Percentiles rank a stretch among this genome's conserved stretches.
Conservation (phyloP, 2,113 vertebrate genomes). For the Chaenogobius annularis region DNA sequence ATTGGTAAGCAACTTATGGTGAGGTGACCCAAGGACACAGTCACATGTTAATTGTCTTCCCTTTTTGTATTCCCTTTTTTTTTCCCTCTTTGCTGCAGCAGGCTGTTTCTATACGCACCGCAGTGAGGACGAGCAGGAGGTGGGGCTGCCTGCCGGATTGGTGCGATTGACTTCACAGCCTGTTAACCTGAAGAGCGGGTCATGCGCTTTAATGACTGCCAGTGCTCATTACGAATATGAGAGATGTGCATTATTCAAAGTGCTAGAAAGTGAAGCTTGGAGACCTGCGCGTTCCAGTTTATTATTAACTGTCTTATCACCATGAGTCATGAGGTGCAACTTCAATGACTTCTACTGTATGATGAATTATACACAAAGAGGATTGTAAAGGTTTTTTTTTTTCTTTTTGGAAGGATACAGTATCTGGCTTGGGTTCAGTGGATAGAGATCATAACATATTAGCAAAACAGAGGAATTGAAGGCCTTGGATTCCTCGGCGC, state of each 20-base stretch:
- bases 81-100: conserved; percentile 30
- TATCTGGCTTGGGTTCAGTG: not conserved
- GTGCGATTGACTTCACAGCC: conserved; percentile 35
- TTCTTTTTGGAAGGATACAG: not conserved
- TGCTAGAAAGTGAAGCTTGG: not conserved
- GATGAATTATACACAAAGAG: not conserved
- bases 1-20: conserved; percentile 21
- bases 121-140: conserved; percentile 33
- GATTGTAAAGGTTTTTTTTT: not conserved
- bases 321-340: conserved; percentile 11
- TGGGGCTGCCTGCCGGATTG: conserved; percentile 10
- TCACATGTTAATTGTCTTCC: conserved; percentile 24
- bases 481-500: not conserved
- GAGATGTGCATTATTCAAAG: not conserved
- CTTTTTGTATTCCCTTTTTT: no score
- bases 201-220: conserved; percentile 15
- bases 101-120: conserved; percentile 50
- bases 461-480: not conserved
- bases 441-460: not conserved
- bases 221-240: conserved; percentile 5
- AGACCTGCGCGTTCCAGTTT: conserved; percentile 1
- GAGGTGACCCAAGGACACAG: conserved; percentile 58
- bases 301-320: conserved; percentile 9
- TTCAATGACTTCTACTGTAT: conserved; percentile 3
- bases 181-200: conserved; percentile 6